Base-by-base conservation (phyloP, 2,888 invertebrate species). In the Tenthredo amoena region DNA sequence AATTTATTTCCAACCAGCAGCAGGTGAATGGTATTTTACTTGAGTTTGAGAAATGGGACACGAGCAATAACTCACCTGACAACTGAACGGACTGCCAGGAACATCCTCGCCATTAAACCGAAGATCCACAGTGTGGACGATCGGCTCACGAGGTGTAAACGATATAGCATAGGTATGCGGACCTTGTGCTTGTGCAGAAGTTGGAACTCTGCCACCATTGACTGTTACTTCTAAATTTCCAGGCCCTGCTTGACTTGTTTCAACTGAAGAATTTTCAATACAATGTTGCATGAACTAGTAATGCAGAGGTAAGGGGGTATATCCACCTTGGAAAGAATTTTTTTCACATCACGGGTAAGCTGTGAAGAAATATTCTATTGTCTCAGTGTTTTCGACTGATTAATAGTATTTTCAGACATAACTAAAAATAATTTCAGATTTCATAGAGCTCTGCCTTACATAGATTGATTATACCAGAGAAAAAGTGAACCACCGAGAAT, bases 151-250 rank as follows among this genome's bases (percentile, higher is more conserved):
- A 0, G 99, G 99, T 10, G 99, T 98, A 94, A 99, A 99, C 50
- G 99, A 99, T 90, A 99, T 99, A 40, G 98, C 98, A 93, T 99
- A 99, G 0, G 98, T 98, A 92, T 99, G 98, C 43, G 99, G 98
- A 47, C 99, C 99, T 92, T 99, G 98, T 0, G 98, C 98, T 92
- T 99, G 98, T 15, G 99, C 99, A 37, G 98, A 98, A 0, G 99
- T 99, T 0, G 99, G 99, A 50, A 99, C 99, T 87, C 98, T 96
- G 0, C 99, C 99, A 9, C 99, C 99, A 92, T 99, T 99, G 43
- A 99, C 99, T 0, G 99, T 99, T 86, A 99, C 99, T 94, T 99
- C 99, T 71, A 99, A 95, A 94, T 99, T 99, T 34, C 99, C 99
- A 0, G 99, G 99, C 26, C 99, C 99, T 5, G 99, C 99, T 93